Evolutionary conservation across 2,113 vertebrate genomes (phyloP).

Genomic region (Gadus chalcogrammus): DNA sequence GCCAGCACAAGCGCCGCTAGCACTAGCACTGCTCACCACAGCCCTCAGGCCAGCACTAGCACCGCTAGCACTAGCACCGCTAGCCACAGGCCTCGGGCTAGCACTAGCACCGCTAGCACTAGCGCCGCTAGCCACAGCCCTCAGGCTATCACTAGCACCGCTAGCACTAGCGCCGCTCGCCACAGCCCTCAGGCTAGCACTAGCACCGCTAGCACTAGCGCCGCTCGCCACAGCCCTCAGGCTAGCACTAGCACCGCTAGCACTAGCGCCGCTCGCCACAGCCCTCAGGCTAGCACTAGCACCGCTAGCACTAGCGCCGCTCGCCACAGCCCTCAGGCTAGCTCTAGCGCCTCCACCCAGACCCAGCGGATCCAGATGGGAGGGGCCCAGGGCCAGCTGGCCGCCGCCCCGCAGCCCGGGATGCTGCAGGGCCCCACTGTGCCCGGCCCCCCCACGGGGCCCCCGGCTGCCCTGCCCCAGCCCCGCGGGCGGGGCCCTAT

Average conservation of each 20-base stretch:
- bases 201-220: too few relatives aligned
- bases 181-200: too few relatives aligned
- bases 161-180: too few relatives aligned
- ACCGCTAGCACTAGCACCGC: too few relatives aligned
- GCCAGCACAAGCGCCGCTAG: too few relatives aligned
- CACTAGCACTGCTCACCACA: background rate
- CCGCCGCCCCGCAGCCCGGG: constrained; percentile 32
- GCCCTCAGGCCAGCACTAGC: constrained; percentile 7
- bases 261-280: too few relatives aligned
- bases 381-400: constrained; percentile 14
- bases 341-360: constrained; percentile 24
- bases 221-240: too few relatives aligned
- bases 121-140: too few relatives aligned
- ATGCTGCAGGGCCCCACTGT: background rate
- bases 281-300: constrained; percentile 1
- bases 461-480: constrained; percentile 3
- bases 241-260: background rate
- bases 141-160: too few relatives aligned
- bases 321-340: constrained; percentile 30
- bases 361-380: background rate
- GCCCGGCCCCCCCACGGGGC: too few relatives aligned
- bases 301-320: constrained; percentile 8
- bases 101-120: too few relatives aligned
- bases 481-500: constrained; percentile 46
- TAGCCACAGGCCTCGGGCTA: too few relatives aligned